A percentile compares a stretch with the other conserved stretches of the same genome.
These are phyloP conservation scores for Nephotettix cincticeps DNA, from an alignment of 1,140 invertebrate genomes.

Conservation along the genomic window DNA sequence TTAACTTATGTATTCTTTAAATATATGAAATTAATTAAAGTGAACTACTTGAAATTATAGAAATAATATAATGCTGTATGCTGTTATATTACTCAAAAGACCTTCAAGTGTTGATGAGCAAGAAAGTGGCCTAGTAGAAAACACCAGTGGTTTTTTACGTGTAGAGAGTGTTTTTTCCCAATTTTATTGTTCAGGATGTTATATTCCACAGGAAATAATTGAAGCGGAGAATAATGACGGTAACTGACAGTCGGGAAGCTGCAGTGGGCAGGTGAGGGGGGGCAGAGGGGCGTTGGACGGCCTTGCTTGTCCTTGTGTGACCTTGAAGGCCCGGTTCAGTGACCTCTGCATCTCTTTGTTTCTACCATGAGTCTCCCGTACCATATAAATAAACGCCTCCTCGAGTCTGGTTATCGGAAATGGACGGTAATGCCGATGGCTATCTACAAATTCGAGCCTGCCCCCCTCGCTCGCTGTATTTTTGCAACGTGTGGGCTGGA, in stretches of 20 bases:
- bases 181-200: too few relatives aligned
- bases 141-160: too few relatives aligned
- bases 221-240: neutral
- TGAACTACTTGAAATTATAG: too few relatives aligned
- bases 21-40: too few relatives aligned
- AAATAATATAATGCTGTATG: too few relatives aligned
- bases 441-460: neutral
- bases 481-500: neutral
- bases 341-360: too few relatives aligned
- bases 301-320: neutral
- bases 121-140: too few relatives aligned
- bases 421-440: conserved; percentile 2
- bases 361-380: neutral
- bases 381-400: conserved; percentile 12
- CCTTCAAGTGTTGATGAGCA: too few relatives aligned
- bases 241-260: neutral
- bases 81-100: too few relatives aligned
- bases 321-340: neutral
- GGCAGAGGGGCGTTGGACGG: neutral
- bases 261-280: neutral
- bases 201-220: neutral
- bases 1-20: too few relatives aligned
- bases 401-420: conserved; percentile 1
- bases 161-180: too few relatives aligned
- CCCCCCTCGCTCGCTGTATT: neutral